Base-by-base conservation (phyloP, 2,888 invertebrate genomes). In the Crepidodera aurea region DNA sequence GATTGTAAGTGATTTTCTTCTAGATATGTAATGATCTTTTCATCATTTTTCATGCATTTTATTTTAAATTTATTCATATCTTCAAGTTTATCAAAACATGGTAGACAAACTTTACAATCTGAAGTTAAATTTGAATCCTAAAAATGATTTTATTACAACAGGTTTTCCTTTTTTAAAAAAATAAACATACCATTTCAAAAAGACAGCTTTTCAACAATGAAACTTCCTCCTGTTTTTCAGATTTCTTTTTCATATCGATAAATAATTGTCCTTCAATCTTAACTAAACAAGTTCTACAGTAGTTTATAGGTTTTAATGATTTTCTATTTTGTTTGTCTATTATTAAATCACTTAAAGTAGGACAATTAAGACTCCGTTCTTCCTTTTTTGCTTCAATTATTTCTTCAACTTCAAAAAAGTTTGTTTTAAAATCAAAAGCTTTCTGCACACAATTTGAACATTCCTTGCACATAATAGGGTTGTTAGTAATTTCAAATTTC, bases 401-500 rank as follows among this genome's bases (percentile, higher is more conserved):
- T 34, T 34, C 34, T 34, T 34, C 34, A 34, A 34, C 13, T 34
- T 34, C 34, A 34, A 34, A 34, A 34, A 34, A 34, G 13, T 34
- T 34, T 3, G 34, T 34, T 13, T 34, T 34, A 10, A 13, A 34
- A 4, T 34, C 12, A 34, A 34, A 34, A 13, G 34, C 34, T n/a
- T 13, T 34, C 6, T 34, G 34, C 6, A 34, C 13, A 12, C 1
- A 34, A 34, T 13, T 34, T 2, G 6, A 34, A 34, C 34, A 34
- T 3, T 34, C 34, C 6, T 34, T 34, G 10, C 34, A 34, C n/a
- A 34, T 34, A 34, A 34, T 12, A 34, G 34, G 34, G 4, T 13
- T 13, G 6, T 13, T n/a, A 34, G 12, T 34, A n/a, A 34, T 13
- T 13, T 34, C 34, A 13, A n/a, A 13, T 13, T 34, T 34, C 34